phyloP scores from a whole-genome alignment of 37 sponge, comb jelly and placozoan genomes.

The Geodia barretti region DNA sequence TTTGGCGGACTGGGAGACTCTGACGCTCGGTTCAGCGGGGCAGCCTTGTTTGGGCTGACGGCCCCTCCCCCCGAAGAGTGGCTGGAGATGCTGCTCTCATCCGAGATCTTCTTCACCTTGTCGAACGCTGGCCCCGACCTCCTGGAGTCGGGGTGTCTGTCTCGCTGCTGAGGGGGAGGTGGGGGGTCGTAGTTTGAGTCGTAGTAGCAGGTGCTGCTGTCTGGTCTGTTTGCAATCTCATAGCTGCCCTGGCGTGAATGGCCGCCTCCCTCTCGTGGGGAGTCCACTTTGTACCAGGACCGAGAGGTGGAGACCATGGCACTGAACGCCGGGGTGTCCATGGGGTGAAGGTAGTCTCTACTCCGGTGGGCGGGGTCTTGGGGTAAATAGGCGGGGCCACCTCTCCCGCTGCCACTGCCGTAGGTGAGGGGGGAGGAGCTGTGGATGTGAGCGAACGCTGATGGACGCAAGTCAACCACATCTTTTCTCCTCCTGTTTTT shows the following conservation, averaged over 20 bases:
- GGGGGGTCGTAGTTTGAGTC: background rate
- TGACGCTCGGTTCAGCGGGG: constrained; percentile 14
- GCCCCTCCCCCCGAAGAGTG: constrained; percentile 13
- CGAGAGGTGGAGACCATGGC: background rate
- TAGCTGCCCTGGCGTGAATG: constrained; percentile 16
- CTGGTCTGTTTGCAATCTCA: background rate
- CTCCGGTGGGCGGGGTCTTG: background rate
- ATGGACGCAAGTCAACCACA: constrained; percentile 65
- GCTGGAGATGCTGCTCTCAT: constrained; percentile 38
- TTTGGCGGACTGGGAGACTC: constrained; percentile 21
- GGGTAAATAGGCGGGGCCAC: background rate
- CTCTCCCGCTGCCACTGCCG: background rate
- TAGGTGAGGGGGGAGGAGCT: background rate
- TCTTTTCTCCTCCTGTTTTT: constrained; percentile 20
- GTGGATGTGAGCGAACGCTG: background rate
- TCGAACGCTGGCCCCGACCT: constrained; percentile 6
- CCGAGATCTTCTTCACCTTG: constrained; percentile 15
- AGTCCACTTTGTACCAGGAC: constrained; percentile 36
- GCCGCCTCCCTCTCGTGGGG: constrained; percentile 26
- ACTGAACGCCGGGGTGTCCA: background rate
- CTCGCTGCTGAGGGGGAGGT: background rate
- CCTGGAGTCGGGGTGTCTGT: background rate
- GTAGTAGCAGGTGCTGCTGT: background rate
- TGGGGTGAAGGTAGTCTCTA: background rate
- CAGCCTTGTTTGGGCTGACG: constrained; percentile 20